Evolutionary conservation across 2,113 vertebrate species (phyloP).

Genomic region (Heptranchias perlo): DNA sequence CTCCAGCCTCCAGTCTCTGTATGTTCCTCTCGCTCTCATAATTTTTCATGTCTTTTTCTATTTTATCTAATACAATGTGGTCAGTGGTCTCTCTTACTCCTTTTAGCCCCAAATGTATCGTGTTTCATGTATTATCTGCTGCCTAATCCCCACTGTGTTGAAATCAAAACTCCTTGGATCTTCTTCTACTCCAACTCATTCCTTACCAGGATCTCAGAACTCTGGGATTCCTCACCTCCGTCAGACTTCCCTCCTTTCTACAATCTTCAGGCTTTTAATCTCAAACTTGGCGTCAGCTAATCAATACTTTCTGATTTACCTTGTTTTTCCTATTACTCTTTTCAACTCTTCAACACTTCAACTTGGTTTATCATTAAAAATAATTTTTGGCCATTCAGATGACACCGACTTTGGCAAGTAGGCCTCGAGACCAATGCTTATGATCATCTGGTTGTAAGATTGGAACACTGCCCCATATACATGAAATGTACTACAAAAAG

Average conservation of each 20-base stretch:
- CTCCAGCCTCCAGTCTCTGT: background rate
- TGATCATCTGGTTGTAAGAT: background rate
- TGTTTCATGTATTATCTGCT: background rate
- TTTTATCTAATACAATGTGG: background rate
- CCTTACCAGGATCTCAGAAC: too few species aligned
- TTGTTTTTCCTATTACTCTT: background rate
- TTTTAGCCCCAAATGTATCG: too few species aligned
- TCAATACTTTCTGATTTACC: background rate
- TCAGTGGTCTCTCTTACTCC: background rate
- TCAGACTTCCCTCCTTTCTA: background rate
- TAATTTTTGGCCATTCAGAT: background rate
- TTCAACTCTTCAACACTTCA: background rate
- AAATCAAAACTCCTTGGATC: background rate
- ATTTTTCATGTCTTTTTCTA: background rate
- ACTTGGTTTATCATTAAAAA: background rate
- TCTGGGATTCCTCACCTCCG: too few species aligned
- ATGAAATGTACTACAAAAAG: background rate
- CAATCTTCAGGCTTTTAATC: background rate
- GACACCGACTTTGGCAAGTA: background rate
- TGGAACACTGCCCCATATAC: background rate
- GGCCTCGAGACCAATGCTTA: background rate
- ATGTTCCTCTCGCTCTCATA: background rate
- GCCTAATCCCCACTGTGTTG: background rate
- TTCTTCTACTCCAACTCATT: background rate
- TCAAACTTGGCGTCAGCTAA: background rate